A percentile compares a stretch with the other conserved stretches of the same genome.
Evolutionary conservation across 2,113 vertebrate species (phyloP).

Genomic region (Crypturellus undulatus): DNA sequence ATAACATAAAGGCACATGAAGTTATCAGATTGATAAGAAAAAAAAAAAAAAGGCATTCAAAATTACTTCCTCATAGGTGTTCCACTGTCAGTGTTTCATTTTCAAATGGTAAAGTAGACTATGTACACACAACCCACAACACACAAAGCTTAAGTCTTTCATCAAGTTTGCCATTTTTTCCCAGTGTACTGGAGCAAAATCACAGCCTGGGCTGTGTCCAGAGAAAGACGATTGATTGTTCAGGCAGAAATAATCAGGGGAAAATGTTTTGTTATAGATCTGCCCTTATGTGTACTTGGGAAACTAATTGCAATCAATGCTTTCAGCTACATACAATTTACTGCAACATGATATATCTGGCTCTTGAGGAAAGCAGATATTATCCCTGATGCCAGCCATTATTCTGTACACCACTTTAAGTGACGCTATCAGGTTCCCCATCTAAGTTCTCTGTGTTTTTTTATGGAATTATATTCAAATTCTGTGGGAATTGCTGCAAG

Average conservation of each 20-base stretch:
- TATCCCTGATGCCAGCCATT: conserved; percentile 8
- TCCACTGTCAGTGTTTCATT: not conserved
- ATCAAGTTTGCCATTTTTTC: not conserved
- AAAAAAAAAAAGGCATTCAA: not conserved
- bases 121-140: not conserved
- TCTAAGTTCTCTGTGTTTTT: not conserved
- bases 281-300: conserved; percentile 32
- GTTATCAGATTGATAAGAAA: not conserved
- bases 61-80: not conserved
- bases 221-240: not conserved
- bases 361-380: not conserved
- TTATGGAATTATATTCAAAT: not conserved
- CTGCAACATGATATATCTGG: conserved; percentile 50
- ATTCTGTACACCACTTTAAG: not conserved
- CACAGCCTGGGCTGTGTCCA: not conserved
- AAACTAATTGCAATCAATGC: conserved; percentile 67
- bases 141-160: not conserved
- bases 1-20: not conserved
- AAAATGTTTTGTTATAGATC: conserved; percentile 21
- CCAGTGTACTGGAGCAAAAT: not conserved
- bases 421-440: not conserved
- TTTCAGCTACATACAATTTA: conserved; percentile 65
- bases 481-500: not conserved
- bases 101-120: not conserved
- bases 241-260: conserved; percentile 27